phyloP scores from a whole-genome alignment of 2,797 vertebrate genomes.

The Anas georgica region DNA sequence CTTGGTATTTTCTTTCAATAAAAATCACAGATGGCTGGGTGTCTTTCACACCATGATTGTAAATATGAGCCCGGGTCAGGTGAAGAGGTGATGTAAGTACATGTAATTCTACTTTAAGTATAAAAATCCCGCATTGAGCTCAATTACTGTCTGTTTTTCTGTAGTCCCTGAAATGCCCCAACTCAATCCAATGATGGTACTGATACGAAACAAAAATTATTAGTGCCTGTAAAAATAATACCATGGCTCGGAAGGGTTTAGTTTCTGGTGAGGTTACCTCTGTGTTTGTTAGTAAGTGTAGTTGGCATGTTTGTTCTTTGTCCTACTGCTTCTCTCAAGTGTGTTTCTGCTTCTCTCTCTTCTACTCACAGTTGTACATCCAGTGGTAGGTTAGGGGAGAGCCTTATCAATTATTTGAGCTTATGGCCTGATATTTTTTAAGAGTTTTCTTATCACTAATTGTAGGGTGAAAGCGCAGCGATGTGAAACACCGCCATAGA shows the following conservation, averaged over 20 bases:
- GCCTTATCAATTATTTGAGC: not conserved
- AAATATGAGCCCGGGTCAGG: constrained; percentile 69
- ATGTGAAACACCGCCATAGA: not conserved
- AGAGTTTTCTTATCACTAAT: not conserved
- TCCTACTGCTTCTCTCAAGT: not conserved
- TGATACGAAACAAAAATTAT: not conserved
- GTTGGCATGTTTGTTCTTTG: not conserved
- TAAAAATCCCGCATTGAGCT: constrained; percentile 25
- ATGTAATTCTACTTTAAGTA: constrained; percentile 63
- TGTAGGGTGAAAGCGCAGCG: not conserved
- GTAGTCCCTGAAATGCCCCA: not conserved
- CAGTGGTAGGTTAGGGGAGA: not conserved
- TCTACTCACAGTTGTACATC: not conserved
- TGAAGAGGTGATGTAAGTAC: constrained; percentile 67
- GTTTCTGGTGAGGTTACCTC: not conserved
- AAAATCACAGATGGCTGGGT: constrained; percentile 77
- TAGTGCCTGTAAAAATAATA: fast-evolving
- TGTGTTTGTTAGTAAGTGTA: not conserved
- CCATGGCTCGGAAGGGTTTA: not conserved
- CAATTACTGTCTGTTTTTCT: constrained; percentile 33
- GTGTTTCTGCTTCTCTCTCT: not conserved
- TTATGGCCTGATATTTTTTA: not conserved
- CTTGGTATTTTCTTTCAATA: constrained; percentile 77
- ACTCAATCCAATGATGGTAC: not conserved
- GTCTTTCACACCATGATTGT: constrained; percentile 62